These are phyloP conservation scores for Salvelinus namaycush DNA, from an alignment of 2,113 vertebrate species.

Conservation along the genomic window DNA sequence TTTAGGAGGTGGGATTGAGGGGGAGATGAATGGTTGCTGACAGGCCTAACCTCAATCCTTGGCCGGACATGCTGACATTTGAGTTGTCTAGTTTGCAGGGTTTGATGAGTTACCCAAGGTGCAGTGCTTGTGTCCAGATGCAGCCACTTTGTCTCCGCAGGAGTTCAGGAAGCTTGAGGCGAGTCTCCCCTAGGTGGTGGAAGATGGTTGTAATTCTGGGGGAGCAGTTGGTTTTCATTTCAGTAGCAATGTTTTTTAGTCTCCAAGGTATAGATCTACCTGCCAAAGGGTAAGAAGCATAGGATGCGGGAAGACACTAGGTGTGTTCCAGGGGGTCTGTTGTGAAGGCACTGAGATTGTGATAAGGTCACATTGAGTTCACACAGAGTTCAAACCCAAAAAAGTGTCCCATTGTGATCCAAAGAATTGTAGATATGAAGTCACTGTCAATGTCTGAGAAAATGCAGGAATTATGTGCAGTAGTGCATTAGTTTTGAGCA, in stretches of 20 bases:
- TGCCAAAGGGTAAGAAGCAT: background rate
- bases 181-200: conserved; percentile 13
- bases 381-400: background rate
- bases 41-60: too few species aligned
- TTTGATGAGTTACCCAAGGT: conserved; percentile 8
- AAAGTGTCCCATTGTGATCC: background rate
- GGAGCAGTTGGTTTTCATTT: background rate
- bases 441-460: background rate
- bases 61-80: too few species aligned
- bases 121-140: conserved; percentile 21
- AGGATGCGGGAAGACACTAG: background rate
- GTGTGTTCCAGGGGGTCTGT: background rate
- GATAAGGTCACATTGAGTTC: background rate
- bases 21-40: too few species aligned
- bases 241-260: background rate
- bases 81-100: too few species aligned
- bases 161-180: background rate
- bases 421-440: background rate
- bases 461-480: background rate
- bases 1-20: too few species aligned
- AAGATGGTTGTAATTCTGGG: background rate
- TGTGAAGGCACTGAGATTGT: background rate
- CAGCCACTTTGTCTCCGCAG: conserved; percentile 15
- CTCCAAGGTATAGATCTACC: background rate
- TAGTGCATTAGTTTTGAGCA: too few species aligned